These are phyloP conservation scores for Molossus molossus DNA, from an alignment of 2,797 vertebrate genomes.

Conservation along the genomic window DNA sequence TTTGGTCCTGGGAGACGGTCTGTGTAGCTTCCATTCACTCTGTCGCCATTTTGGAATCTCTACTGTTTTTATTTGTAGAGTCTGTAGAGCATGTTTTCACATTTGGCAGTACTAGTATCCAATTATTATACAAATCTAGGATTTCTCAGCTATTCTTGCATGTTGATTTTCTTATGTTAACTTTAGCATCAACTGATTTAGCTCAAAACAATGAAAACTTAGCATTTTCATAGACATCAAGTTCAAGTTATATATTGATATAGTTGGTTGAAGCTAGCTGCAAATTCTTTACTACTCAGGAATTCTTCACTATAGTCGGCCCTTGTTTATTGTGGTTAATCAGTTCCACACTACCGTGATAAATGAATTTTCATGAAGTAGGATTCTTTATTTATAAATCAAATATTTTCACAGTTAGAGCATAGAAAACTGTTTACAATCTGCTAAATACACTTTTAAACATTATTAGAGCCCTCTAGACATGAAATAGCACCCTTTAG, in stretches of 20 bases:
- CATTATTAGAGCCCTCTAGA: too few relatives aligned
- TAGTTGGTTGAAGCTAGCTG: neutral
- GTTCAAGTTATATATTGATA: neutral
- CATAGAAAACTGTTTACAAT: too few relatives aligned
- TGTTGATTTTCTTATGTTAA: constrained; percentile 11
- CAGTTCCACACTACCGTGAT: too few relatives aligned
- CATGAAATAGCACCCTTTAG: too few relatives aligned
- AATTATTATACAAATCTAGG: neutral
- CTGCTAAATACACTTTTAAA: too few relatives aligned
- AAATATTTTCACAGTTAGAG: too few relatives aligned
- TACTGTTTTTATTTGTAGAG: neutral
- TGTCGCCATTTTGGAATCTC: too few relatives aligned
- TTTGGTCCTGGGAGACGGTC: too few relatives aligned
- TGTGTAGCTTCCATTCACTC: too few relatives aligned
- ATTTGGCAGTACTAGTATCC: neutral
- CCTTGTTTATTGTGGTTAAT: too few relatives aligned
- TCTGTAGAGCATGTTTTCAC: neutral
- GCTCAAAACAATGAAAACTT: constrained; percentile 35
- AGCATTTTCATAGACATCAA: neutral
- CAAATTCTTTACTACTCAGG: neutral
- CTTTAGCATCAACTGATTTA: neutral
- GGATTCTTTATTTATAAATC: too few relatives aligned
- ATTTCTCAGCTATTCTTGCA: neutral
- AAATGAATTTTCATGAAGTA: too few relatives aligned
- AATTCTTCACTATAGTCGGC: neutral